Conservation (phyloP, 2,113 vertebrate genomes). For the Sterrhoptilus dennistouni region DNA sequence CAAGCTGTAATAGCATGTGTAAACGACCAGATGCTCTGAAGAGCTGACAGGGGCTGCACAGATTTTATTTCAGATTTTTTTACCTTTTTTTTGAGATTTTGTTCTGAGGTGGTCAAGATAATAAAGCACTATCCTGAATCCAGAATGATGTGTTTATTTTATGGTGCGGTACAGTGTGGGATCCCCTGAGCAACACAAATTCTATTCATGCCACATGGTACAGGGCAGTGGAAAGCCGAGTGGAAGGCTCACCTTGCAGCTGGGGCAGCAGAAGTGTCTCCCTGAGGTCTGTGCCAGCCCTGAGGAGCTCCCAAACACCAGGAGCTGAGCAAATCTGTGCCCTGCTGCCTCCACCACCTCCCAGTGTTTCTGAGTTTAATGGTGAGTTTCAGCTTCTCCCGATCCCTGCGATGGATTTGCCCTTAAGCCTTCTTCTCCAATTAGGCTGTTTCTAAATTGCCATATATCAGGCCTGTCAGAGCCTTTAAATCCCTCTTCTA, state of each 20-base stretch:
- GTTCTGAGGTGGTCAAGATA: not conserved
- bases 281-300: rapidly evolving
- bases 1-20: not conserved
- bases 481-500: not conserved
- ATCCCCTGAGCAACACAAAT: not conserved
- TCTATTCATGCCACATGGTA: rapidly evolving
- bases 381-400: not conserved
- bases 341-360: rapidly evolving
- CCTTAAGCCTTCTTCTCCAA: not conserved
- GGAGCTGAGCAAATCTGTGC: not conserved
- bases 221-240: not conserved
- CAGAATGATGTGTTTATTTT: rapidly evolving
- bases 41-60: not conserved
- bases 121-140: not conserved
- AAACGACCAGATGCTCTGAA: not conserved
- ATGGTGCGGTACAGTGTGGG: not conserved
- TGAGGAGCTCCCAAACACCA: not conserved
- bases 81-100: not conserved
- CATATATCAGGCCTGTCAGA: not conserved
- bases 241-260: not conserved
- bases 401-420: not conserved
- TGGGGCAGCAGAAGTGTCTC: not conserved
- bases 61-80: not conserved
- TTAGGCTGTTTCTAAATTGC: not conserved
- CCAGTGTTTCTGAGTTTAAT: not conserved